A percentile compares a stretch with the other conserved stretches of the same genome.
Evolutionary conservation across 2,113 vertebrate genomes (phyloP).

Genomic region (Percina caprodes): DNA sequence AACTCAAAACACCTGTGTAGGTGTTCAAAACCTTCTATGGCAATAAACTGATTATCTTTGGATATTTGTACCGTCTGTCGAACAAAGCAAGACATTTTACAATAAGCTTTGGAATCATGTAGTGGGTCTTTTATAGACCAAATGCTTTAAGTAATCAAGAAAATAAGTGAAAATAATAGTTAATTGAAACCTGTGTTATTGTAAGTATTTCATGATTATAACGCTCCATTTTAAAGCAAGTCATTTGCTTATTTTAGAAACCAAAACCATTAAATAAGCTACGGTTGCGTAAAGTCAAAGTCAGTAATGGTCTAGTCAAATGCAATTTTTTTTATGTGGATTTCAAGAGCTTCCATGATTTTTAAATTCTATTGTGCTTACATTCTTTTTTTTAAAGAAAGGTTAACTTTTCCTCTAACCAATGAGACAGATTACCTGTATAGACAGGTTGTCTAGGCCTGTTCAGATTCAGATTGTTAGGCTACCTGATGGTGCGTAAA

Average conservation of each 20-base stretch:
- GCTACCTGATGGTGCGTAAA: conserved; percentile 16
- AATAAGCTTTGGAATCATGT: background rate
- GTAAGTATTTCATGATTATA: background rate
- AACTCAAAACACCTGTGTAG: no score
- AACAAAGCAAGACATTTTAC: background rate
- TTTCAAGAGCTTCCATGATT: background rate
- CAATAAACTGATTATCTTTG: background rate
- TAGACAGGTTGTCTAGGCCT: background rate
- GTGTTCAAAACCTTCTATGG: no score
- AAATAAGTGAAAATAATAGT: background rate
- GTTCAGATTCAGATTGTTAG: background rate
- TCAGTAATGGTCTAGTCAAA: background rate
- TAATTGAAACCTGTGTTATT: background rate
- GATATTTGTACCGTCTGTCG: background rate
- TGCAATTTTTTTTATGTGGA: background rate
- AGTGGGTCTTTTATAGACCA: background rate
- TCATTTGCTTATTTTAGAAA: background rate
- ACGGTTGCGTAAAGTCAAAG: background rate
- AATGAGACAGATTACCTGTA: background rate
- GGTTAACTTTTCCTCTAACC: background rate
- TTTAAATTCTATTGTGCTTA: background rate
- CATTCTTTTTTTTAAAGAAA: background rate
- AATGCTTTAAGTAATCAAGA: background rate
- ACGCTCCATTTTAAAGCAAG: background rate
- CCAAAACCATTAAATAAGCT: background rate